Percentiles rank a stretch among this genome's conserved stretches.
Evolutionary conservation across 2,797 vertebrate genomes (phyloP).

Genomic region (Phrynocephalus vlangalii): DNA sequence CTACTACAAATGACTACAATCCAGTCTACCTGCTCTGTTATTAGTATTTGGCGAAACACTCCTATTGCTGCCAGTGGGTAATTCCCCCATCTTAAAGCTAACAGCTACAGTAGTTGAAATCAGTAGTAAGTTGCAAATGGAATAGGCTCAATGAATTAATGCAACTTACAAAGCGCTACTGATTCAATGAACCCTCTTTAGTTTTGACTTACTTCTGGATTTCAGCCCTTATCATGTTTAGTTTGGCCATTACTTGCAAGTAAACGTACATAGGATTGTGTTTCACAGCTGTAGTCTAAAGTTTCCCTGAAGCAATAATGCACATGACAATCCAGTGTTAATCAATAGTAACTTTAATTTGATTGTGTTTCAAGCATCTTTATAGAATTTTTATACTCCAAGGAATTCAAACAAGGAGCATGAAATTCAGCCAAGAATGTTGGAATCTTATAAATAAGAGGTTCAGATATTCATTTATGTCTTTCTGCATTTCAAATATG

Average conservation of each 20-base stretch:
- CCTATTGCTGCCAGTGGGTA: too few species aligned
- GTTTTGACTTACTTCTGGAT: too few species aligned
- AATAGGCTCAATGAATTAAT: neutral
- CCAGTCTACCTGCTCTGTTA: neutral
- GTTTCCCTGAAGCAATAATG: neutral
- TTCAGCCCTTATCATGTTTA: neutral
- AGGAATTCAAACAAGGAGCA: neutral
- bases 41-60: neutral
- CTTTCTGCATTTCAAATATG: neutral
- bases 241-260: neutral
- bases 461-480: neutral
- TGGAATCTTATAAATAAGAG: neutral
- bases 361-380: neutral
- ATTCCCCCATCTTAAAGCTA: neutral
- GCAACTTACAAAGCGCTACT: too few species aligned
- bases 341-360: neutral
- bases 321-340: neutral
- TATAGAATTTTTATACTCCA: conserved; percentile 11
- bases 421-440: neutral
- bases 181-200: too few species aligned
- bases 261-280: neutral
- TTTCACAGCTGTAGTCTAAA: neutral
- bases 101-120: neutral
- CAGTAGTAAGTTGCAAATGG: neutral
- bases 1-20: neutral